phyloP scores from a whole-genome alignment of 2,797 vertebrate species.

The Pangasius djambal region DNA sequence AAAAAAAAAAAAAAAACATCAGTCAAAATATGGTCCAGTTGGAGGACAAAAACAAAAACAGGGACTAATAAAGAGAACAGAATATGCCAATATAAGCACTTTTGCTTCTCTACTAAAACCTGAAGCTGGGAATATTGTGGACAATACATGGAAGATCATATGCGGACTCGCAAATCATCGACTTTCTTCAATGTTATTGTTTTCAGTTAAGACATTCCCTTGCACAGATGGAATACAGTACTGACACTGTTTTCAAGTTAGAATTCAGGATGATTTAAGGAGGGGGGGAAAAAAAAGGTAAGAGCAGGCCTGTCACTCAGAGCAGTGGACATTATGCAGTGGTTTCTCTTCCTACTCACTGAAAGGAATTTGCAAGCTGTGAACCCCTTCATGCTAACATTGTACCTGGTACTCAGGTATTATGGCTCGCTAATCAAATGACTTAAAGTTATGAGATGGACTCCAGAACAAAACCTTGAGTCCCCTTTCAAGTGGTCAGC shows the following conservation, averaged over 20 bases:
- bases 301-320: constrained; percentile 47
- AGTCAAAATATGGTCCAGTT: constrained; percentile 25
- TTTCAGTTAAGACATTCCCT: constrained; percentile 45
- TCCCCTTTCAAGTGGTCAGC: neutral
- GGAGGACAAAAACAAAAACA: neutral
- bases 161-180: neutral
- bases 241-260: constrained; percentile 53
- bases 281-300: constrained; percentile 31
- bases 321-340: constrained; percentile 31
- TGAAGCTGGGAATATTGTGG: constrained; percentile 16
- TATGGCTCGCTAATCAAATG: neutral
- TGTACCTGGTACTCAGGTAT: neutral
- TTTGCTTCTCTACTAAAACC: constrained; percentile 7
- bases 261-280: constrained; percentile 47
- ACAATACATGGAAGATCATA: constrained; percentile 53
- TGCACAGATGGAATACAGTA: constrained; percentile 45
- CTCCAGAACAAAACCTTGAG: neutral
- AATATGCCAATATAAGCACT: constrained; percentile 24
- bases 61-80: constrained; percentile 6
- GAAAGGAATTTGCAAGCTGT: constrained; percentile 10
- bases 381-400: neutral
- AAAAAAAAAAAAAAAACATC: neutral
- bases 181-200: constrained; percentile 51
- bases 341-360: constrained; percentile 33
- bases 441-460: neutral